Conservation (phyloP, 2,888 invertebrate genomes). For the Drosophila quinaria region DNA sequence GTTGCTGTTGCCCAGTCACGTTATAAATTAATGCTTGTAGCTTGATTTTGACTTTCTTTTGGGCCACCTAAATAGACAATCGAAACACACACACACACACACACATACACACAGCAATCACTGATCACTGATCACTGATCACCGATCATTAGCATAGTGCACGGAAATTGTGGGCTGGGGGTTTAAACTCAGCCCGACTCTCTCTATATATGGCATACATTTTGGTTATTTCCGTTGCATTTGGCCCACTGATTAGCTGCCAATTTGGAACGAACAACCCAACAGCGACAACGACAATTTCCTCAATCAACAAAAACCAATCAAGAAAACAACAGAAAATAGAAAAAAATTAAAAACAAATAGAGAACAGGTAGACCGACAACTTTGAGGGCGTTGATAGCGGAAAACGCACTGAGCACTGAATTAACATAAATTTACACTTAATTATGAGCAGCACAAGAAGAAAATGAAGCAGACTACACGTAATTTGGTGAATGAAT, state of each 20-base stretch:
- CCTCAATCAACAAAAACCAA: conserved; percentile 74
- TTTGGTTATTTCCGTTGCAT: conserved; percentile 76
- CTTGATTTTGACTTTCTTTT: conserved; percentile 60
- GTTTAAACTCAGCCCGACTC: conserved; percentile 2
- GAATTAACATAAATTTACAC: conserved; percentile 79
- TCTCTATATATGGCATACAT: conserved; percentile 20
- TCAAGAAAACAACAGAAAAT: conserved; percentile 39
- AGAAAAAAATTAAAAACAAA: conserved; percentile 10
- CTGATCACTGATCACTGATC: not conserved
- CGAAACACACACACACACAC: not conserved
- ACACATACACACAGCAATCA: too few relatives aligned
- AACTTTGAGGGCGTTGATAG: conserved; percentile 40
- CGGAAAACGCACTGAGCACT: conserved; percentile 10
- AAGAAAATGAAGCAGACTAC: conserved; percentile 6
- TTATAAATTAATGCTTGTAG: conserved; percentile 59
- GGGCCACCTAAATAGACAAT: conserved; percentile 54
- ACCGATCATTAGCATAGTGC: conserved; percentile 64
- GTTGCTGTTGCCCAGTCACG: conserved; percentile 37
- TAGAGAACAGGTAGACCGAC: conserved; percentile 42
- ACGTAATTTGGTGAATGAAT: conserved; percentile 44
- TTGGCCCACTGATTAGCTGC: conserved; percentile 71
- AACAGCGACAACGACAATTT: conserved; percentile 63
- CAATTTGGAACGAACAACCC: conserved; percentile 58
- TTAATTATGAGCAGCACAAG: conserved; percentile 65
- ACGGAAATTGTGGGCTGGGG: conserved; percentile 72